These are phyloP conservation scores for Podarcis lilfordi DNA, from an alignment of 2,797 vertebrate species.

Conservation along the genomic window DNA sequence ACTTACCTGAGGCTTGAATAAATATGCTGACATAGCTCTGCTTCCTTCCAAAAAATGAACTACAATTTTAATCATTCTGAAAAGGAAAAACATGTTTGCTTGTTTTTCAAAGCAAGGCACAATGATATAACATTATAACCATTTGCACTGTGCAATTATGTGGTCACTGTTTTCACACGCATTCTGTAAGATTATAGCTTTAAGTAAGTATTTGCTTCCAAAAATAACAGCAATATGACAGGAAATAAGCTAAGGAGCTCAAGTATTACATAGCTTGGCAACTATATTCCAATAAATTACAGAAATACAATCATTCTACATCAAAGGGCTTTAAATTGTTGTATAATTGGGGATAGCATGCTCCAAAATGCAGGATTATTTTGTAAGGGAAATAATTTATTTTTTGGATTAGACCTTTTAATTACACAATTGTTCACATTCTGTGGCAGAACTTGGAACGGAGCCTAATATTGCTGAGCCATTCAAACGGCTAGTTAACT, in stretches of 20 bases:
- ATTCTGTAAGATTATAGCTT: not conserved
- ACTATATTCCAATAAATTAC: conserved; percentile 29
- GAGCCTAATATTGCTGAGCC: not conserved
- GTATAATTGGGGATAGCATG: conserved; percentile 10
- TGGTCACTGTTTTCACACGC: conserved; percentile 3
- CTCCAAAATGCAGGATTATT: conserved; percentile 1
- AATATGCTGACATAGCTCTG: not conserved
- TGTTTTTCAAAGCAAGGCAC: not conserved
- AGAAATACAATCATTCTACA: not conserved
- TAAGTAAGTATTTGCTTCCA: not conserved
- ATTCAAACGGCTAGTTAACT: not conserved
- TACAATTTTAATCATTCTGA: not conserved
- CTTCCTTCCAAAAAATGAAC: not conserved
- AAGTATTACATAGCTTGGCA: conserved; percentile 12
- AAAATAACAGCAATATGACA: not conserved
- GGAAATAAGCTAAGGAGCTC: not conserved
- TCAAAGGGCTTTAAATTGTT: not conserved
- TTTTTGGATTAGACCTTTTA: conserved; percentile 18
- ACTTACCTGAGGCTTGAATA: conserved; percentile 27
- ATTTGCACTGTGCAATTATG: conserved; percentile 14
- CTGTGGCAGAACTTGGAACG: not conserved
- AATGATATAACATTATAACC: not conserved
- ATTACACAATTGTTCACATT: conserved; percentile 2
- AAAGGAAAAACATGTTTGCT: not conserved
- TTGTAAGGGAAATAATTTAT: conserved; percentile 7